These are phyloP conservation scores for Acinonyx jubatus DNA, from an alignment of 2,113 vertebrate genomes.

Conservation along the genomic window DNA sequence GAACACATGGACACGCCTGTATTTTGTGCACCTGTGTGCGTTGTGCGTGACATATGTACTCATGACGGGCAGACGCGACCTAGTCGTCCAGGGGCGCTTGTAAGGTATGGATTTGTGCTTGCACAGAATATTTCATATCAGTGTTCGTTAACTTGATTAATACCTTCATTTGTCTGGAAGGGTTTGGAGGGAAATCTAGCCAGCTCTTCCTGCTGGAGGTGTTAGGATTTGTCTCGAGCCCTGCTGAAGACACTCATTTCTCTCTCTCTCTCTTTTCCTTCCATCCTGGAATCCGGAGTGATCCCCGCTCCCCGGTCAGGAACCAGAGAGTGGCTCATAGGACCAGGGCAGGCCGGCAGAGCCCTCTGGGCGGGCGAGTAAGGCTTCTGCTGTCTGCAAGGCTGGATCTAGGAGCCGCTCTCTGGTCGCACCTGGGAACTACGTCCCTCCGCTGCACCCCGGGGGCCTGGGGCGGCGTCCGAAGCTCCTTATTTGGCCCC, in stretches of 20 bases:
- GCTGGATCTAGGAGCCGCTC: background rate
- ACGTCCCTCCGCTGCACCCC: background rate
- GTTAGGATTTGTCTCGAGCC: constrained; percentile 32
- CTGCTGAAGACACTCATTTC: background rate
- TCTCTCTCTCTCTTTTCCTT: background rate
- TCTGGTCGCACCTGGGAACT: background rate
- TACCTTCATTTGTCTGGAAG: constrained; percentile 50
- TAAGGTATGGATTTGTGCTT: background rate
- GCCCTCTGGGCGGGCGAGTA: too few relatives aligned
- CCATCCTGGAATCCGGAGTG: background rate
- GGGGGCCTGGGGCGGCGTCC: background rate
- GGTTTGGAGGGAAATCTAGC: constrained; percentile 34
- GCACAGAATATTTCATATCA: background rate
- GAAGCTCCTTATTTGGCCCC: background rate
- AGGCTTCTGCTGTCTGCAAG: background rate
- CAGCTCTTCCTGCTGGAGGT: constrained; percentile 53
- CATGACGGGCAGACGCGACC: background rate
- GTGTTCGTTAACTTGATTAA: constrained; percentile 41
- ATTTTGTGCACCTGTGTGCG: background rate
- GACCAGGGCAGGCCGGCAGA: background rate
- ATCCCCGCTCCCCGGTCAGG: background rate
- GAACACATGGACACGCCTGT: fast-evolving
- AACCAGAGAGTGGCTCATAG: fast-evolving
- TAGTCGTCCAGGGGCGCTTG: background rate
- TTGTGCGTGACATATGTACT: fast-evolving